These are phyloP conservation scores for Uria lomvia DNA, from an alignment of 2,113 vertebrate genomes.

Conservation along the genomic window DNA sequence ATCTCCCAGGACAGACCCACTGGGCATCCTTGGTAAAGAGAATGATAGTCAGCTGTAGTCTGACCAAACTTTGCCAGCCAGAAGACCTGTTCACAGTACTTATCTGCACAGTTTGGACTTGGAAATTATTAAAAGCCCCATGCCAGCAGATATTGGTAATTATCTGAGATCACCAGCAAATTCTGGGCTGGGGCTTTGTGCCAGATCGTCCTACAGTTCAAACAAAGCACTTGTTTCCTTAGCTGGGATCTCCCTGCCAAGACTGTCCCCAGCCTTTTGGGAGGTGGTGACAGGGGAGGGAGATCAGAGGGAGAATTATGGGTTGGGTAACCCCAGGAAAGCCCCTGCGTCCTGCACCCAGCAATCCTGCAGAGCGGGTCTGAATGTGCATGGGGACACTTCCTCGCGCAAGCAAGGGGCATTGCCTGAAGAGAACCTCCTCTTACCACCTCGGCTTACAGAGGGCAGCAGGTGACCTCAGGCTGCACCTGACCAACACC, in stretches of 20 bases:
- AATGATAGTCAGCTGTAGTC: neutral
- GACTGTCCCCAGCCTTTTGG: neutral
- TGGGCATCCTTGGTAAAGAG: neutral
- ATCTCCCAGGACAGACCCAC: neutral
- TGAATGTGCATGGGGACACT: neutral
- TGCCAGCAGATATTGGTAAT: neutral
- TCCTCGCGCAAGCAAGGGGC: accelerated
- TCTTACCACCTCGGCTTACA: neutral
- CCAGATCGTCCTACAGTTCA: neutral
- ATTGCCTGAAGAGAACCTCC: neutral
- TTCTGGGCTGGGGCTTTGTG: neutral
- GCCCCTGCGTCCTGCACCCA: neutral
- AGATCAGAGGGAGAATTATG: neutral
- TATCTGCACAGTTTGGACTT: neutral
- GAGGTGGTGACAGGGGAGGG: neutral
- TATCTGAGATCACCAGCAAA: neutral
- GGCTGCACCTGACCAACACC: neutral
- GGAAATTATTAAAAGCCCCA: neutral
- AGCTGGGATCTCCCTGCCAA: neutral
- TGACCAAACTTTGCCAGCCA: neutral
- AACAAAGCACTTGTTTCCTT: neutral
- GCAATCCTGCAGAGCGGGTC: accelerated
- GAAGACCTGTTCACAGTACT: neutral
- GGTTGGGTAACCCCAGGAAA: neutral
- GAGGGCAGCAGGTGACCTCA: neutral